Evolutionary conservation across 2,113 vertebrate species (phyloP), one percentile per base, ranked within the genome.

Genomic region (Anhinga anhinga): DNA sequence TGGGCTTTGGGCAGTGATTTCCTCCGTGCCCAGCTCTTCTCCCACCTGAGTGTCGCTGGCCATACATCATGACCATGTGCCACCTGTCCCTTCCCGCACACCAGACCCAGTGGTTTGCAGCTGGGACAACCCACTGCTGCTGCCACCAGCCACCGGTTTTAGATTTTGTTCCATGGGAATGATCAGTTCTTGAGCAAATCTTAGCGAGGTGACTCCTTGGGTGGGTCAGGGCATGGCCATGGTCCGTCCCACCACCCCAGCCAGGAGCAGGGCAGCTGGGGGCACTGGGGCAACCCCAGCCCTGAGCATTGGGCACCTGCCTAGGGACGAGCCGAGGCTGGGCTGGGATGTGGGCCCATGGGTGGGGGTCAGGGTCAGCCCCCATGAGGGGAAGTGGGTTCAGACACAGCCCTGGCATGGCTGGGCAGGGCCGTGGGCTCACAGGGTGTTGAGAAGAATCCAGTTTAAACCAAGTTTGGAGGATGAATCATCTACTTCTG

Each of bases 41-140:
- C 11, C 22, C 7, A 10, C 26, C 42, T 9, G 19, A 53, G 8
- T 62, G 26, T 42, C 4, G 1, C 36, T 63, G n/a, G 42, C 49
- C 26, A 21, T 15, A 14, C 8, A 20, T 56, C 2, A 2, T 49
- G 32, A 36, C 22, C 27, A 21, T 7, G 3, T 59, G 82, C 45
- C 34, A 30, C 34, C 47, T 1, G 1, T 29, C 52, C 45, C 45
- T 58, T 82, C 50, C 16, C 0, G 0, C 49, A 42, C 25, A 8
- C 13, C 42, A 42, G 42, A 30, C 25, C 20, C 1, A 1, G 58
- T 25, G 30, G n/a, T 25, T 49, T 3, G 5, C 44, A 65, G 20
- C 32, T 42, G 42, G 59, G 42, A 81, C 26, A 62, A 70, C 45
- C 21, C 15, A 10, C 38, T 78, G 53, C 44, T 78, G 25, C 32